Base-by-base conservation (phyloP, 2,888 invertebrate genomes). In the Xanthorhoe spadicearia region DNA sequence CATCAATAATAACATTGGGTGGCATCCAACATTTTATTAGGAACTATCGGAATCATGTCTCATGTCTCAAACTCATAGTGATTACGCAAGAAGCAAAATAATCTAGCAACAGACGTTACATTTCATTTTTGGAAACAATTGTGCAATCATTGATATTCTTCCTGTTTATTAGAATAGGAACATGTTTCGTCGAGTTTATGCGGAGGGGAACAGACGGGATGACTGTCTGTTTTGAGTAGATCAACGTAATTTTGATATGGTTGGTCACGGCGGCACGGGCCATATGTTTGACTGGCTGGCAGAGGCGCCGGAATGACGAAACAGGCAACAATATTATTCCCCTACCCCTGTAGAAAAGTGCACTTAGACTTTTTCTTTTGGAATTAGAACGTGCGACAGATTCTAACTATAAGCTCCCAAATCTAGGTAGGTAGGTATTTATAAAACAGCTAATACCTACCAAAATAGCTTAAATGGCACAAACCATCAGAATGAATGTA, bases 211-310 rank as follows among this genome's bases (percentile, higher is more conserved):
- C 85, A 88, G 86, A 75, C 86, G 88, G 87, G 82, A 88, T 90
- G 90, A 90, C 88, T 89, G 79, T 84, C 81, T 85, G 85, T 87
- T 90, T 87, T 86, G 84, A 84, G 86, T 86, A 77, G 79, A 89
- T 89, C 89, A 88, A 86, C 84, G 80, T 84, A 83, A 79, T 85
- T 82, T 77, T 84, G 83, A 84, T 83, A 76, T 74, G 73, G 74
- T 80, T 79, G 79, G 68, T 70, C 61, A 59, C 68, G 76, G 64
- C 78, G 68, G 70, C 61, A 59, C 23, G 23, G 76, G 70, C 86
- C 90, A 90, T 90, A 86, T 89, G 89, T 73, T 74, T 64, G 72
- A 75, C 76, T 83, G 82, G 86, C 85, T 86, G 61, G 43, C 13
- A 18, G 10, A 61, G 52, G 60, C 53, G 35, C 50, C 56, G 46